A percentile compares a stretch with the other conserved stretches of the same genome.
Evolutionary conservation across 2,113 vertebrate species (phyloP).

Genomic region (Rhabdomys dilectus): DNA sequence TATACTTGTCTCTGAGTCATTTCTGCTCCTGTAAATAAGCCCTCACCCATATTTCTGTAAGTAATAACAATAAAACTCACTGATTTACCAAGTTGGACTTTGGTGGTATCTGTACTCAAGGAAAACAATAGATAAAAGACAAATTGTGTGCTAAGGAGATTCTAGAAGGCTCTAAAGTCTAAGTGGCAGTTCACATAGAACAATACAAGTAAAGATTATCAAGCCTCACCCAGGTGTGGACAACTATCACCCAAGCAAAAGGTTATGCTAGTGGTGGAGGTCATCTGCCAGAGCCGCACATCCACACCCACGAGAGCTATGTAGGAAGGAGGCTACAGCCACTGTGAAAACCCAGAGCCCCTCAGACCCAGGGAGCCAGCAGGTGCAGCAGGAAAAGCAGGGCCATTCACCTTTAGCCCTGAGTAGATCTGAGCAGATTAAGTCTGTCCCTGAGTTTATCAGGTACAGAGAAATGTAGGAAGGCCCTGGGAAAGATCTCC

Average conservation of each 20-base stretch:
- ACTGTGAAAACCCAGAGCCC: not conserved
- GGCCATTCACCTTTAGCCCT: not conserved
- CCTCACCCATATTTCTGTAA: not conserved
- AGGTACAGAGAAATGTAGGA: not conserved
- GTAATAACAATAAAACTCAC: not conserved
- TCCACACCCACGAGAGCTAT: not conserved
- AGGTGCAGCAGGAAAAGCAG: not conserved
- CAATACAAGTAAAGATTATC: not conserved
- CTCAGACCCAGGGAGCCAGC: not conserved
- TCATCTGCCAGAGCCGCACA: not conserved
- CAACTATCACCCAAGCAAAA: not conserved
- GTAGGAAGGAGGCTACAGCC: not conserved
- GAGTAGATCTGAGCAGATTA: not conserved
- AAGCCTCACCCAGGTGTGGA: not conserved
- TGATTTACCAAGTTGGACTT: not conserved
- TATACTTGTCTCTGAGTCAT: not conserved
- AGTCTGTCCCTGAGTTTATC: not conserved
- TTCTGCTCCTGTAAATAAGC: not conserved
- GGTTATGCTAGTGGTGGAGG: not conserved
- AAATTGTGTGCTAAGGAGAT: not conserved
- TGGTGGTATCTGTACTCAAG: not conserved
- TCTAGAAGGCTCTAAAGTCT: not conserved
- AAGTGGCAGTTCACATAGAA: not conserved
- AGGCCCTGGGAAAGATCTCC: not conserved
- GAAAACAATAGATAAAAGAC: not conserved